Evolutionary conservation across 2,888 invertebrate species (phyloP).

Genomic region (Melinaea menophilus): DNA sequence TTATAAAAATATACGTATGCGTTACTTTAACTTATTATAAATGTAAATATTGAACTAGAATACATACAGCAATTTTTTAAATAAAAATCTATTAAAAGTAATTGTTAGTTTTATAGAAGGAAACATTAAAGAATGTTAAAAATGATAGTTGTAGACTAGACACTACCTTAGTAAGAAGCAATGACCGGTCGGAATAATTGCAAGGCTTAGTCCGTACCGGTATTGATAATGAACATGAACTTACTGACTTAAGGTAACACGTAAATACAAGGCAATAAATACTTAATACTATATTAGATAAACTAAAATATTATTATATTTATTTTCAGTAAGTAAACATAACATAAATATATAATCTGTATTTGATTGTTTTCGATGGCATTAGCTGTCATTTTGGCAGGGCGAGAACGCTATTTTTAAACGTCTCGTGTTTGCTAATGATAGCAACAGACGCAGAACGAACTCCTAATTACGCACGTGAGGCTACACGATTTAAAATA

Average conservation of each 20-base stretch:
- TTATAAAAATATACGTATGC: too few relatives aligned
- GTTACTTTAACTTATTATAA: too few relatives aligned
- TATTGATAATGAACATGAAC: not conserved
- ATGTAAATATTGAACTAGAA: too few relatives aligned
- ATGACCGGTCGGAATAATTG: not conserved
- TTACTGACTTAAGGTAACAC: not conserved
- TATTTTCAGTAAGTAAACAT: not conserved
- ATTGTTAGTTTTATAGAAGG: too few relatives aligned
- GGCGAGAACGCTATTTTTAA: conserved; percentile 61
- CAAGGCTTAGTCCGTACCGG: not conserved
- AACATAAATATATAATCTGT: not conserved
- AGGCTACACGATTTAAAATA: not conserved
- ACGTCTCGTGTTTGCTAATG: conserved; percentile 46
- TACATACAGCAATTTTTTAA: too few relatives aligned
- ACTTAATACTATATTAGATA: too few relatives aligned
- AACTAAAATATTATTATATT: too few relatives aligned
- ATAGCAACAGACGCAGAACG: conserved; percentile 24
- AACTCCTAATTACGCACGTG: conserved; percentile 25
- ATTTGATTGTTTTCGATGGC: conserved; percentile 9
- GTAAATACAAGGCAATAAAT: not conserved
- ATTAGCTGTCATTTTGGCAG: conserved; percentile 23
- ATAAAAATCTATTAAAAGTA: too few relatives aligned
- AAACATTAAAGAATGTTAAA: not conserved
- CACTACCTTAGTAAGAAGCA: conserved; percentile 1
- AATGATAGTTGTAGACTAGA: not conserved